These are phyloP conservation scores for Trilocha varians DNA, from an alignment of 2,888 invertebrate genomes.

Conservation along the genomic window DNA sequence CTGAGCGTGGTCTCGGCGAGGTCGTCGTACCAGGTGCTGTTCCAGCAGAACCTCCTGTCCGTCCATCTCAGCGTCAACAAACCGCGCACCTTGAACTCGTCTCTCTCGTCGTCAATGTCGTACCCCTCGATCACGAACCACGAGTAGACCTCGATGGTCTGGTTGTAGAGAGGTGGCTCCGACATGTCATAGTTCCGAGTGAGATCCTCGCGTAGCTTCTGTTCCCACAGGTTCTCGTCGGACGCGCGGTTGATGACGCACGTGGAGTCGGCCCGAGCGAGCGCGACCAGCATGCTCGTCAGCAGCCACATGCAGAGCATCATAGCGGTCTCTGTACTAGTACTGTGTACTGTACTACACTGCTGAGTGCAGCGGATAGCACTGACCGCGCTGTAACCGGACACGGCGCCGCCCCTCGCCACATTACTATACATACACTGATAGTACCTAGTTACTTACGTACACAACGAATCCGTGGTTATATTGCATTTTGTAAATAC, in stretches of 20 bases:
- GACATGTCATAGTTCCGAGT: background rate
- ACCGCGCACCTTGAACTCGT: background rate
- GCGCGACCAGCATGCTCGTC: background rate
- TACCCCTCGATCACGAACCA: background rate
- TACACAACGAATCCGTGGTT: too few species aligned
- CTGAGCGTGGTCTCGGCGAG: slow-evolving; percentile 8
- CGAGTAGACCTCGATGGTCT: background rate
- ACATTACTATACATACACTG: too few species aligned
- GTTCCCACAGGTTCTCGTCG: slow-evolving; percentile 6
- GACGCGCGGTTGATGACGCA: background rate
- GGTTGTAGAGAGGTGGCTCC: background rate
- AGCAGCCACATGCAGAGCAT: background rate
- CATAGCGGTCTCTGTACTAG: background rate
- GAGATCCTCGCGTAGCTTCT: slow-evolving; percentile 3
- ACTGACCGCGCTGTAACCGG: too few species aligned
- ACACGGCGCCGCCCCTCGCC: too few species aligned
- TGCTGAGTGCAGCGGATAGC: too few species aligned
- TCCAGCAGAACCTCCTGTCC: slow-evolving; percentile 21
- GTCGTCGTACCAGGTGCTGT: slow-evolving; percentile 15
- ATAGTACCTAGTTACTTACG: too few species aligned
- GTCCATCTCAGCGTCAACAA: slow-evolving; percentile 12
- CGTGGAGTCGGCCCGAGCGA: background rate
- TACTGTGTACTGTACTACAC: too few species aligned
- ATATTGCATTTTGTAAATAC: too few species aligned
- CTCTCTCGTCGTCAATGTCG: slow-evolving; percentile 1